These are phyloP conservation scores for Gracilinanus agilis DNA, from an alignment of 2,113 vertebrate genomes.

Conservation along the genomic window DNA sequence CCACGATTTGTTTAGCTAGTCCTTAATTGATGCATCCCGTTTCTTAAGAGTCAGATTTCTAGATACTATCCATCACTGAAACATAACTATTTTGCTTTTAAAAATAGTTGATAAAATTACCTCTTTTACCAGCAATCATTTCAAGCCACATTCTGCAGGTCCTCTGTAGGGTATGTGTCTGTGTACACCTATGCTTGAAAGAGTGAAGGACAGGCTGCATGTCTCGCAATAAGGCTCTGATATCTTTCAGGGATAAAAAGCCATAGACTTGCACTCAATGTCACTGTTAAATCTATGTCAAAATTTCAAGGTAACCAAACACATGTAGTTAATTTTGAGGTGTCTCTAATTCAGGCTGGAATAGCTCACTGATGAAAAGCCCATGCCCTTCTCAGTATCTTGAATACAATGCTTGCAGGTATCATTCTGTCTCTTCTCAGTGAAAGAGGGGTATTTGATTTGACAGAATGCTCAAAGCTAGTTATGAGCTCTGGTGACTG, in stretches of 20 bases:
- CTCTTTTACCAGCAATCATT: not conserved
- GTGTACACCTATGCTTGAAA: not conserved
- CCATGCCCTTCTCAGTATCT: conserved; percentile 62
- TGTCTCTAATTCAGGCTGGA: conserved; percentile 22
- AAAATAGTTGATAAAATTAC: not conserved
- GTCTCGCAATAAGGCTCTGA: not conserved
- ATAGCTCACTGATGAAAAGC: conserved; percentile 25
- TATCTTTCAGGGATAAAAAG: not conserved
- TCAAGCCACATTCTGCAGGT: not conserved
- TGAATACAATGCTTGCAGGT: conserved; percentile 53
- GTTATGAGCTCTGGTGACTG: conserved; percentile 27
- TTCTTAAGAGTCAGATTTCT: not conserved
- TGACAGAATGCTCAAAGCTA: conserved; percentile 57
- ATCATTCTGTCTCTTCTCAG: conserved; percentile 60
- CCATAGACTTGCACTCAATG: not conserved
- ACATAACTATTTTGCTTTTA: not conserved
- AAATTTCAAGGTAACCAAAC: conserved; percentile 31
- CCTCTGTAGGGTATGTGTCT: not conserved
- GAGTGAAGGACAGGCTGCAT: not conserved
- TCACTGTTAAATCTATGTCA: not conserved
- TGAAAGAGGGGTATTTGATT: conserved; percentile 58
- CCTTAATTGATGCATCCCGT: not conserved
- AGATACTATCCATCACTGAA: not conserved
- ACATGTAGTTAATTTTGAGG: conserved; percentile 12
- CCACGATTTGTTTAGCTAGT: not conserved